A percentile compares a stretch with the other conserved stretches of the same genome.
These are phyloP conservation scores for Pocillopora meandrina DNA, from an alignment of 92 coral and sea anemone species.

Conservation along the genomic window DNA sequence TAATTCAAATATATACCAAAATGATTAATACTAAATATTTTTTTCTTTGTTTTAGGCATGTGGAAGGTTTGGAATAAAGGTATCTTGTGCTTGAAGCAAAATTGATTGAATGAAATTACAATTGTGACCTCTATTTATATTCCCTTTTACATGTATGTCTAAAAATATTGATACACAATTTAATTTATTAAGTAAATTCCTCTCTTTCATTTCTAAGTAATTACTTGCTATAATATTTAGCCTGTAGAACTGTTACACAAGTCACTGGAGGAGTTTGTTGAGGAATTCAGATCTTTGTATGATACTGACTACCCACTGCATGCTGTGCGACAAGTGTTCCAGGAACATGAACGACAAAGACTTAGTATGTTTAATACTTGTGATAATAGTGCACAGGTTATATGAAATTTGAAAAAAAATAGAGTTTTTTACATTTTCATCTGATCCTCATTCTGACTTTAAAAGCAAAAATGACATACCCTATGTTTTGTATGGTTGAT, in stretches of 20 bases:
- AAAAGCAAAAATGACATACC: no score
- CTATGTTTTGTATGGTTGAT: no score
- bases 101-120: not conserved
- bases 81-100: constrained; percentile 10
- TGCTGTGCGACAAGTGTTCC: constrained; percentile 78
- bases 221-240: constrained; percentile 19
- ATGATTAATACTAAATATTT: not conserved
- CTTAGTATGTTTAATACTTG: constrained; percentile 48
- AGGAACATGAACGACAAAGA: constrained; percentile 86
- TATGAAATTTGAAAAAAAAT: no score
- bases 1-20: no score
- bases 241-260: constrained; percentile 84
- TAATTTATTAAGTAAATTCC: not conserved
- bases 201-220: not conserved
- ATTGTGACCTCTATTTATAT: no score
- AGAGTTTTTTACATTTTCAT: no score
- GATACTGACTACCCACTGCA: constrained; percentile 83
- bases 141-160: no score
- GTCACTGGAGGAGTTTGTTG: constrained; percentile 85
- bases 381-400: not conserved
- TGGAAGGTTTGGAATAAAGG: constrained; percentile 88
- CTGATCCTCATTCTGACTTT: no score
- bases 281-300: constrained; percentile 79
- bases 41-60: constrained; percentile 67
- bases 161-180: not conserved